Conservation (phyloP, 2,797 vertebrate species). For the Cygnus olor region DNA sequence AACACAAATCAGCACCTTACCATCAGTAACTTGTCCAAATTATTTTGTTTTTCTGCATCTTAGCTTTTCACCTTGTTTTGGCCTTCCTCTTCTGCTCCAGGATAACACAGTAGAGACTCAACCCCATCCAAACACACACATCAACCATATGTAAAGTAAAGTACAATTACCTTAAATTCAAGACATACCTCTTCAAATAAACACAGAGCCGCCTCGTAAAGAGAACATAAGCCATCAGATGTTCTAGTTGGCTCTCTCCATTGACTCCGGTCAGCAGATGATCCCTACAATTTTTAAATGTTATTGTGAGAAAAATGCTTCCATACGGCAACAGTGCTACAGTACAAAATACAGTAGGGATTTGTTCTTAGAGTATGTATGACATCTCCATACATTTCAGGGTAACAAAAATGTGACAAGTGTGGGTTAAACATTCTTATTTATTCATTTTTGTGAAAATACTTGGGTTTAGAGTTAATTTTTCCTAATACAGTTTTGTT, state of each 20-base stretch:
- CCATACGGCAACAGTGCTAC: background rate
- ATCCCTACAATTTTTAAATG: conserved; percentile 83
- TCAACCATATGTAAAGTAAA: background rate
- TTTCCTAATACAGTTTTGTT: background rate
- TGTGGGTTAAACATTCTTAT: background rate
- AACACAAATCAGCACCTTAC: background rate
- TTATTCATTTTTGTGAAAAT: background rate
- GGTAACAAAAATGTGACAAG: background rate
- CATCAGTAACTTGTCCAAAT: background rate
- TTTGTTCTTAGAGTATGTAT: background rate
- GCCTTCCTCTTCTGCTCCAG: background rate
- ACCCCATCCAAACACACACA: background rate
- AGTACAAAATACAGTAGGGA: background rate
- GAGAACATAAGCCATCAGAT: conserved; percentile 90
- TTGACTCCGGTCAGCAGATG: conserved; percentile 94
- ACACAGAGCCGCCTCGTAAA: conserved; percentile 95
- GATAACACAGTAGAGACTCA: background rate
- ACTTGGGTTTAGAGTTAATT: background rate
- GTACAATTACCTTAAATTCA: background rate
- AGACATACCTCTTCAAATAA: conserved; percentile 92
- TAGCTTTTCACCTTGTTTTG: background rate
- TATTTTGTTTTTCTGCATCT: background rate
- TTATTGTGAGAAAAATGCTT: background rate
- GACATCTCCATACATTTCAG: background rate
- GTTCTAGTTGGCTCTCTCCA: conserved; percentile 95